Evolutionary conservation across 1,140 invertebrate genomes (phyloP).

Genomic region (Cydia pomonella): DNA sequence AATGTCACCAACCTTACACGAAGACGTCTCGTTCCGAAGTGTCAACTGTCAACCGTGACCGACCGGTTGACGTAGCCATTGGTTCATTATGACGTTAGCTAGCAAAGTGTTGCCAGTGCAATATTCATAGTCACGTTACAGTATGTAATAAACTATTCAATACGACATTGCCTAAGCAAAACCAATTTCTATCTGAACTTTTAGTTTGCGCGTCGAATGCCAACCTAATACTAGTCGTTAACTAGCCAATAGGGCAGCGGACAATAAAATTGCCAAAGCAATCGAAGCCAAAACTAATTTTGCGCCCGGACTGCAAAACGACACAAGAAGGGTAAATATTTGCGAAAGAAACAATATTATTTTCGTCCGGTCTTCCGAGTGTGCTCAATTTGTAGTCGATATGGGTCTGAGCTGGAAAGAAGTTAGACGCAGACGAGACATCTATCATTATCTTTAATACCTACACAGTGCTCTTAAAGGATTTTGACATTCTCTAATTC

Average conservation of each 20-base stretch:
- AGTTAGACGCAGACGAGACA: neutral
- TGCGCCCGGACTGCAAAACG: conserved; percentile 24
- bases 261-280: conserved; percentile 27
- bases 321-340: conserved; percentile 35
- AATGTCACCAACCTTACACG: no score
- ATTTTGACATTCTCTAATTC: no score
- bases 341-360: conserved; percentile 37
- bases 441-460: neutral
- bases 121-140: no score
- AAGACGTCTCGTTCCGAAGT: no score
- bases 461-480: neutral
- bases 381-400: conserved; percentile 35
- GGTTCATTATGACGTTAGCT: no score
- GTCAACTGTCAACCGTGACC: no score
- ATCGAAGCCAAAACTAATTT: conserved; percentile 23
- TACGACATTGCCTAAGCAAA: no score
- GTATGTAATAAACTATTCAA: no score
- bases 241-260: neutral
- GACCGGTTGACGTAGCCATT: no score
- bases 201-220: neutral
- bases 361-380: conserved; percentile 34
- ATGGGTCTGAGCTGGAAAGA: conserved; percentile 24
- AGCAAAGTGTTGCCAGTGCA: no score
- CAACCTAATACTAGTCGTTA: neutral
- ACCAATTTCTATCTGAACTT: no score